These are phyloP conservation scores for Anthophora plumipes DNA, from an alignment of 2,888 invertebrate species.

Conservation along the genomic window DNA sequence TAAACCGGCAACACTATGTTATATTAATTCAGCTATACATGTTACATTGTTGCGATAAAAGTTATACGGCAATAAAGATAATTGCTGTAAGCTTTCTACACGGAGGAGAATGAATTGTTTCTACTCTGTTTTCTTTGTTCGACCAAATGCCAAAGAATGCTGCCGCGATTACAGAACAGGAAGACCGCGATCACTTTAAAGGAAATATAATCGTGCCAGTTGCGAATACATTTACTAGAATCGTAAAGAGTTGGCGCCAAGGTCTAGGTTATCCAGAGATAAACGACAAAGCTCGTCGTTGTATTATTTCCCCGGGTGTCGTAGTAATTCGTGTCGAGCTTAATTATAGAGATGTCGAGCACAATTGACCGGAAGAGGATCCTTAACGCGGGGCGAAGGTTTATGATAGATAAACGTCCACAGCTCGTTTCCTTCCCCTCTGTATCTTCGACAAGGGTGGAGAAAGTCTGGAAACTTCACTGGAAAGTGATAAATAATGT, in stretches of 20 bases:
- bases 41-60: too few species aligned
- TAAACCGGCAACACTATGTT: too few species aligned
- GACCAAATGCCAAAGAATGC: neutral
- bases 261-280: neutral
- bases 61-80: too few species aligned
- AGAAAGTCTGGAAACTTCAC: slow-evolving; percentile 58
- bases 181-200: neutral
- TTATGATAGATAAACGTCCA: slow-evolving; percentile 60
- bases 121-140: neutral
- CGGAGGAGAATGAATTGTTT: neutral
- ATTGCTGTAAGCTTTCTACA: too few species aligned
- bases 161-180: neutral
- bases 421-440: slow-evolving; percentile 55
- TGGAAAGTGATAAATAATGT: slow-evolving; percentile 78
- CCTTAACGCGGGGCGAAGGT: slow-evolving; percentile 50
- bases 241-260: neutral
- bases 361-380: slow-evolving; percentile 61
- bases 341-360: slow-evolving; percentile 39
- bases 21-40: too few species aligned
- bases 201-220: neutral
- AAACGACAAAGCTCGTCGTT: neutral
- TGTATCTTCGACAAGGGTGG: slow-evolving; percentile 33
- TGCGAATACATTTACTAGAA: neutral
- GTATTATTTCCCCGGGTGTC: neutral
- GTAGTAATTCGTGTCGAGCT: slow-evolving; percentile 18